Base-by-base conservation (phyloP, 2,888 invertebrate species). In the Pyrrhosoma nymphula region DNA sequence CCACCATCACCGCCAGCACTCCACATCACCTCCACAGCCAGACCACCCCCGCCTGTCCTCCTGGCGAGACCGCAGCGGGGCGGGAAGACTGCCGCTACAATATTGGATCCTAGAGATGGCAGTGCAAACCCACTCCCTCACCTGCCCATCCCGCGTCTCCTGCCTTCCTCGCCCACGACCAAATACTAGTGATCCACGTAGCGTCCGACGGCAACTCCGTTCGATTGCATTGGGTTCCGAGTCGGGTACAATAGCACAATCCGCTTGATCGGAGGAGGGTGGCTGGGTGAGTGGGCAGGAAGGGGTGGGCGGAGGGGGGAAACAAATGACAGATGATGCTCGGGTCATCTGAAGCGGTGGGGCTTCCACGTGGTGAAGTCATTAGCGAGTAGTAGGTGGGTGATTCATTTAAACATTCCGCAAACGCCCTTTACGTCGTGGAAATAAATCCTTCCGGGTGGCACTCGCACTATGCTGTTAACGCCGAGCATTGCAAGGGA, bases 91-190 rank as follows among this genome's bases (percentile, higher is more conserved):
- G 26, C 69, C 23, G 69, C 69, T 82, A 82, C 82, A 82, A 82
- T 82, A 82, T 82, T 82, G 30, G 82, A 82, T 82, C 82, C 82
- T n/a, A 69, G 69, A 69, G 69, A 69, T 16, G 30, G 82, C 82
- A 82, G 82, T 16, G 82, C 35, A 18, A 35, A 82, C 30, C 82
- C 82, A 82, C 35, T 26, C 30, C 18, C 60, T 60, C 35, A 16
- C 35, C 35, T 82, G 26, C 30, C 69, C 30, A 35, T 18, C 35
- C 1, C 35, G 14, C 10, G 14, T 35, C 30, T 82, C 82, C 82
- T 82, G 18, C 60, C 60, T 60, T 16, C 6, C 82, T 26, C 47
- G 47, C 47, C 82, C 35, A 14, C 82, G 82, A 82, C 82, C 82
- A 82, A 82, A 82, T 82, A 82, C 35, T 82, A 3, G 18, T 8